These are phyloP conservation scores for Periophthalmus modestus DNA, from an alignment of 2,113 vertebrate species.

Conservation along the genomic window DNA sequence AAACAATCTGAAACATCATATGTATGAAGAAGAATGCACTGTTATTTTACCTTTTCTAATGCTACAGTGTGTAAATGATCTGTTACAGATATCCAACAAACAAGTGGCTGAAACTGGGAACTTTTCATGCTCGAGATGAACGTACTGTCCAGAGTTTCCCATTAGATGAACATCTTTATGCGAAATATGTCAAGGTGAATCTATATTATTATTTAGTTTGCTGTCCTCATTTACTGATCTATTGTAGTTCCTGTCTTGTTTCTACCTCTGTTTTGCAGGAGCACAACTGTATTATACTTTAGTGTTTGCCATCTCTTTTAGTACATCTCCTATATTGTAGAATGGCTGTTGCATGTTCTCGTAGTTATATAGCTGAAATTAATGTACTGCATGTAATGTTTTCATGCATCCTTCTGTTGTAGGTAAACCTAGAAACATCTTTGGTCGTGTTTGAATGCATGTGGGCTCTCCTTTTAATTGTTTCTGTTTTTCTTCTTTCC, in stretches of 20 bases:
- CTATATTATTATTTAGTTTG: background rate
- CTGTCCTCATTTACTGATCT: background rate
- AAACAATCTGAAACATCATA: background rate
- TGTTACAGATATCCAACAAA: conserved; percentile 91
- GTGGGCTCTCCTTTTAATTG: conserved; percentile 42
- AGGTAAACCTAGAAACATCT: background rate
- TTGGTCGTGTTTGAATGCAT: conserved; percentile 46
- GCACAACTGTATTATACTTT: background rate
- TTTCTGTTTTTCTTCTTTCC: conserved; percentile 71
- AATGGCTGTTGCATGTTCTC: background rate
- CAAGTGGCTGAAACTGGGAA: conserved; percentile 97
- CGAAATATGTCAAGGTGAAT: conserved; percentile 96
- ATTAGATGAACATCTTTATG: conserved; percentile 96
- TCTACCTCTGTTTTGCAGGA: background rate
- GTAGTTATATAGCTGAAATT: background rate
- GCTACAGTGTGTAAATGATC: background rate
- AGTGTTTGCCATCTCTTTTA: background rate
- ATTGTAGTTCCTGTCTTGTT: background rate
- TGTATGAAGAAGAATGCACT: too few relatives aligned
- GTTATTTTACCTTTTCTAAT: too few relatives aligned
- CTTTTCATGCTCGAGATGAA: conserved; percentile 95
- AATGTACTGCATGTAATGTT: background rate
- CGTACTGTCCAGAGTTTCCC: conserved; percentile 97
- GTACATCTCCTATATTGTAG: background rate
- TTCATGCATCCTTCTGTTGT: background rate